phyloP scores from a whole-genome alignment of 2,797 vertebrate genomes.

The Poecilia wingei region DNA sequence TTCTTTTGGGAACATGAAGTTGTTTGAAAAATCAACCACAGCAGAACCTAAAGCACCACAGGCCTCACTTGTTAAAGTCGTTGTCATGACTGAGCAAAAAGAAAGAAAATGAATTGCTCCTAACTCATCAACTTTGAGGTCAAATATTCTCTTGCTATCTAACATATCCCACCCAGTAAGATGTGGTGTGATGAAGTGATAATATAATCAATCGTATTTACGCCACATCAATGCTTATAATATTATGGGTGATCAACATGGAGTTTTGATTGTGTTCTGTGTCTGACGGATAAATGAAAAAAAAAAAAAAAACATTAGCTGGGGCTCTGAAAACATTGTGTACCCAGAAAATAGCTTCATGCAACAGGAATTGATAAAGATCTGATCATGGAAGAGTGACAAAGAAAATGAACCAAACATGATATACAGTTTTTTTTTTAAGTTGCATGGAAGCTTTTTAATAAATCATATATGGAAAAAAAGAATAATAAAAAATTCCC shows the following conservation, averaged over 20 bases:
- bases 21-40: neutral
- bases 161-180: neutral
- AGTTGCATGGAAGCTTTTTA: slow-evolving; percentile 31
- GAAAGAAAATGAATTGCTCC: neutral
- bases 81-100: neutral
- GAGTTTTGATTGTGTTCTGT: neutral
- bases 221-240: neutral
- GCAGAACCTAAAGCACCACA: neutral
- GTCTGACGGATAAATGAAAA: neutral
- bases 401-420: slow-evolving; percentile 42
- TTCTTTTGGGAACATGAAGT: neutral
- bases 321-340: neutral
- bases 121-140: neutral
- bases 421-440: slow-evolving; percentile 43
- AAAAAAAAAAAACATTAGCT: neutral
- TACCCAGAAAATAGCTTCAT: slow-evolving; percentile 18
- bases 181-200: neutral
- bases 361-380: slow-evolving; percentile 39
- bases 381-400: slow-evolving; percentile 36
- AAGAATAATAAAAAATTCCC: slow-evolving; percentile 7
- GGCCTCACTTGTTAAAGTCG: neutral
- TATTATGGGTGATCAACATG: neutral
- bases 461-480: slow-evolving; percentile 24
- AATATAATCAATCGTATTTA: neutral
- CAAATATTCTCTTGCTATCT: neutral